These are phyloP conservation scores for Cataglyphis altisquamis DNA, from an alignment of 2,888 invertebrate genomes.

Conservation along the genomic window DNA sequence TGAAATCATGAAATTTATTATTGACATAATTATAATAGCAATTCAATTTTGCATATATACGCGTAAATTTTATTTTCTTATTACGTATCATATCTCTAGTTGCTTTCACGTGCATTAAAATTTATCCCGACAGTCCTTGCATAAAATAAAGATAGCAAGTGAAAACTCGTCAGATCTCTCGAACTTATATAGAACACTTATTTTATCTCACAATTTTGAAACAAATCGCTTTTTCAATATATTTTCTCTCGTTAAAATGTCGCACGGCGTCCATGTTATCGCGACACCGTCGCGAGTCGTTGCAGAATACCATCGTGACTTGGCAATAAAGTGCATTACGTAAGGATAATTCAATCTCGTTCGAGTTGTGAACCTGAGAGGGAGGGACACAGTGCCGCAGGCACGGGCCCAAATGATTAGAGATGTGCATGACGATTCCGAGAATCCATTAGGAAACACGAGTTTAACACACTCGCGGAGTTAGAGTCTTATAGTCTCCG, in stretches of 20 bases:
- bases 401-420: constrained; percentile 61
- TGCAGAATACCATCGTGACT: constrained; percentile 16
- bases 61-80: not conserved
- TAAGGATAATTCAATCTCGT: constrained; percentile 53
- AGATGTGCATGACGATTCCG: constrained; percentile 66
- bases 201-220: not conserved
- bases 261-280: not conserved
- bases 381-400: constrained; percentile 1
- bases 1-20: not conserved
- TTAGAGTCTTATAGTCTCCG: constrained; percentile 48
- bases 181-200: not conserved
- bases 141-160: too few species aligned
- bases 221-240: not conserved
- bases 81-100: not conserved
- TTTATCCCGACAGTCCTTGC: not conserved
- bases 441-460: constrained; percentile 81
- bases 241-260: not conserved
- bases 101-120: not conserved
- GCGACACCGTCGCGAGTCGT: not conserved
- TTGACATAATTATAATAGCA: not conserved
- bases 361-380: constrained; percentile 27
- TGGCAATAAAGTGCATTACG: constrained; percentile 22
- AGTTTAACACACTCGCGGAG: constrained; percentile 78
- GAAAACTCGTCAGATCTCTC: not conserved
- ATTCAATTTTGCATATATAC: not conserved